Evolutionary conservation across 37 sponge, comb jelly and placozoan genomes (phyloP).

Genomic region (Ianthella basta): DNA sequence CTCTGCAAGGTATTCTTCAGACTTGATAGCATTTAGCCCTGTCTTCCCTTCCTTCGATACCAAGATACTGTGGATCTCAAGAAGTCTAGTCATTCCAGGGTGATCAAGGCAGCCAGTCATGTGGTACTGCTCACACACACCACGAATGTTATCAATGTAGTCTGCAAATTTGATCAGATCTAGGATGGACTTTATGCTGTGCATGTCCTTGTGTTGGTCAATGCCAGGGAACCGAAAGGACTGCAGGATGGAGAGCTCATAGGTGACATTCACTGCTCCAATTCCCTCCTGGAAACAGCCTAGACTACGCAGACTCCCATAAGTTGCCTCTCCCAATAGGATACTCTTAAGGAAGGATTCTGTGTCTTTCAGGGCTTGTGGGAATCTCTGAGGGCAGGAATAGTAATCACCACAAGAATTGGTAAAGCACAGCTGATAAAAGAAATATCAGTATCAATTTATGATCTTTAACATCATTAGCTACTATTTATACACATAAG

Average conservation of each 20-base stretch:
- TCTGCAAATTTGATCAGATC: slow-evolving; percentile 66
- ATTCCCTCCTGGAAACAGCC: slow-evolving; percentile 10
- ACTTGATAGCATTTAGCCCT: slow-evolving; percentile 59
- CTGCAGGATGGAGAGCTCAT: not conserved
- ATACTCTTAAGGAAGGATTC: slow-evolving; percentile 41
- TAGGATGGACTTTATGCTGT: slow-evolving; percentile 56
- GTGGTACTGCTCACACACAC: slow-evolving; percentile 72
- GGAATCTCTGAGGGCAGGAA: not conserved
- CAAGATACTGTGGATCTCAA: slow-evolving; percentile 42
- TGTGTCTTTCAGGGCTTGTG: slow-evolving; percentile 38
- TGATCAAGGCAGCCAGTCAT: slow-evolving; percentile 60
- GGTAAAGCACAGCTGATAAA: no score
- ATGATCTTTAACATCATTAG: no score
- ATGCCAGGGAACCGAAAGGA: slow-evolving; percentile 3
- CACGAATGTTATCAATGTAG: slow-evolving; percentile 48
- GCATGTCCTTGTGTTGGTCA: slow-evolving; percentile 25
- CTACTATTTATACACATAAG: no score
- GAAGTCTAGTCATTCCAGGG: slow-evolving; percentile 35
- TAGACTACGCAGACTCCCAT: slow-evolving; percentile 29
- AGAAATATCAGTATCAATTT: no score
- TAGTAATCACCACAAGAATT: no score
- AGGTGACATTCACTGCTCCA: not conserved
- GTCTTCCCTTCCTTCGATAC: slow-evolving; percentile 14
- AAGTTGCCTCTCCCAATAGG: slow-evolving; percentile 57
- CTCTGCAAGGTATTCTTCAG: slow-evolving; percentile 42